A percentile compares a stretch with the other conserved stretches of the same genome.
These are phyloP conservation scores for Cuniculus paca DNA, from an alignment of 2,797 vertebrate genomes.

Conservation along the genomic window DNA sequence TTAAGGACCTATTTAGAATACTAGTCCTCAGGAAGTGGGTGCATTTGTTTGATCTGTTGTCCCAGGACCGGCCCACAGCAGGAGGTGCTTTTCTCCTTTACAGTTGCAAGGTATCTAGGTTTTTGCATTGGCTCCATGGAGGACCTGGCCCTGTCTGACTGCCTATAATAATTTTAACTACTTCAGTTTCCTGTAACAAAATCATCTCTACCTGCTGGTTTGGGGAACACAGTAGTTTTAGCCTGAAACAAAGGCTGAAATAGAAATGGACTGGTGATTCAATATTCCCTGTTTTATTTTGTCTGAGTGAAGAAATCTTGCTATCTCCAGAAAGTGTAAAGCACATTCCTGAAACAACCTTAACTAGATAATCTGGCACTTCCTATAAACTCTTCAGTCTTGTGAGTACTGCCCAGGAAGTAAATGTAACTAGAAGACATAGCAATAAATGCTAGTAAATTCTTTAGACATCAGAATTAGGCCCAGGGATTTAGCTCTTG, in stretches of 20 bases:
- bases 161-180: no score
- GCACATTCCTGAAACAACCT: neutral
- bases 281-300: constrained; percentile 52
- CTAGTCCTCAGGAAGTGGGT: no score
- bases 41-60: no score
- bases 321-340: constrained; percentile 2
- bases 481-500: neutral
- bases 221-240: neutral
- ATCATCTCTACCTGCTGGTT: constrained; percentile 60
- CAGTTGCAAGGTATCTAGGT: no score
- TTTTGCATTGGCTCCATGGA: no score
- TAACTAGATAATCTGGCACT: neutral
- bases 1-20: no score
- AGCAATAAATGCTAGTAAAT: neutral
- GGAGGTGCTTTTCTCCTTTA: no score
- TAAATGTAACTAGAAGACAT: neutral
- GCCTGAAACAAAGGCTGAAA: constrained; percentile 50
- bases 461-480: neutral
- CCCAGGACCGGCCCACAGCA: no score
- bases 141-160: no score
- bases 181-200: no score
- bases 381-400: neutral
- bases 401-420: neutral
- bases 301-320: neutral
- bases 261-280: constrained; percentile 44